Evolutionary conservation across 1,140 invertebrate genomes (phyloP), one percentile per base, ranked within the genome.

Genomic region (Babylonia areolata): DNA sequence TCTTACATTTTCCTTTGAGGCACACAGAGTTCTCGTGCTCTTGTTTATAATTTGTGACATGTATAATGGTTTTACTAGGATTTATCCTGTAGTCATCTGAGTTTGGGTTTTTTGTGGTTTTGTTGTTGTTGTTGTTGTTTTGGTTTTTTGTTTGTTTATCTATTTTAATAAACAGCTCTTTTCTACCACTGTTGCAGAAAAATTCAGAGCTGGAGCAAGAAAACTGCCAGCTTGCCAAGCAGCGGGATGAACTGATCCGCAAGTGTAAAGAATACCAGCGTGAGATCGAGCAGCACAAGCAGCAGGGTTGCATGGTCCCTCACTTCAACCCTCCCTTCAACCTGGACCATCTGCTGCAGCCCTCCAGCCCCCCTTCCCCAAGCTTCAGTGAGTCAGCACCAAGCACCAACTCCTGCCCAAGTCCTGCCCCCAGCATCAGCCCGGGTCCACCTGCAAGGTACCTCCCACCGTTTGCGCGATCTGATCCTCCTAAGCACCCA

Each of bases 221-320:
- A 33, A 84, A 84, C 64, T 46, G 64, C 20, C n/a, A 73, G 20
- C 69, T 84, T 35, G 37, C 40, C 15, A 31, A 73, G 35, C 35
- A 84, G 82, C 35, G 64, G 17, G 39, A 84, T 40, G 69, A 84
- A 31, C 64, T 84, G 39, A 73, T 84, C 37, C 23, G n/a, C 20
- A 71, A 84, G 39, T 84, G 82, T 40, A 69, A 28, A 31, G 40
- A 46, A n/a, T 84, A 84, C 69, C 64, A 84, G 64, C 2, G 33
- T 5, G 82, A 84, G 40, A 84, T 84, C 64, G 37, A 84, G 69
- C 82, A 84, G 69, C 82, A 84, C 64, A 73, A 46, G 64, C 28
- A 73, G 2, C 58, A 84, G 1, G 82, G 82, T 23, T 84, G 82
- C 69, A n/a, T 33, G 17, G 28, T 84, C 35, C 82, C 82, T 2